Evolutionary conservation across 2,113 vertebrate genomes (phyloP).

Genomic region (Seriola aureovittata): DNA sequence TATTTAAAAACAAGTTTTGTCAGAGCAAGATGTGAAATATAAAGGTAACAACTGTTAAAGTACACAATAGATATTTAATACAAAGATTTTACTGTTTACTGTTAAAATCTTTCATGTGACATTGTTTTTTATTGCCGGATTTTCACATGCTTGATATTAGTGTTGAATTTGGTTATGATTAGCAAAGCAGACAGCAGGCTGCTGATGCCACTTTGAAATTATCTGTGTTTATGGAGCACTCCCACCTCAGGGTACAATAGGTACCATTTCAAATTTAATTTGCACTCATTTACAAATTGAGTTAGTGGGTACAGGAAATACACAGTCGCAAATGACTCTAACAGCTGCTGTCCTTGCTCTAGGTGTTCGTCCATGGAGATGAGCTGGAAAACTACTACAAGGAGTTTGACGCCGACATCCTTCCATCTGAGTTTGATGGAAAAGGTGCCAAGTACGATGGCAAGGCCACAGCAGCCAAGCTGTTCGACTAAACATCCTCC

Average conservation of each 20-base stretch:
- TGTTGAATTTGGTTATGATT: not conserved
- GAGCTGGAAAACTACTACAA: slow-evolving; percentile 93
- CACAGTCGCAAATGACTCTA: not conserved
- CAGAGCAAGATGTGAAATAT: too few relatives aligned
- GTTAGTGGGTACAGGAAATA: not conserved
- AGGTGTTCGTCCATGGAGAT: slow-evolving; percentile 96
- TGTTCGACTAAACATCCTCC: slow-evolving; percentile 86
- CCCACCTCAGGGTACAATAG: not conserved
- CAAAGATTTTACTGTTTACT: too few relatives aligned
- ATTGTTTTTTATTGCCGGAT: not conserved
- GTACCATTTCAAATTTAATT: not conserved
- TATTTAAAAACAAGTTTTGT: too few relatives aligned
- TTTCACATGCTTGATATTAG: not conserved
- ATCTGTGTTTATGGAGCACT: not conserved
- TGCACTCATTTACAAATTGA: not conserved
- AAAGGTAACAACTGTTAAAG: too few relatives aligned
- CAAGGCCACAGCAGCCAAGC: slow-evolving; percentile 87
- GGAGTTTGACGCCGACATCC: slow-evolving; percentile 93
- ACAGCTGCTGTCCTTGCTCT: not conserved
- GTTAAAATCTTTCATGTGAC: not conserved
- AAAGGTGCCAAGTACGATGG: slow-evolving; percentile 91
- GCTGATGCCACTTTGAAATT: not conserved
- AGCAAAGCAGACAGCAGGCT: not conserved
- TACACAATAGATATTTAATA: too few relatives aligned
- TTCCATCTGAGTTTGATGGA: slow-evolving; percentile 94